Conservation (phyloP, 2,797 vertebrate genomes). For the Smutsia gigantea region DNA sequence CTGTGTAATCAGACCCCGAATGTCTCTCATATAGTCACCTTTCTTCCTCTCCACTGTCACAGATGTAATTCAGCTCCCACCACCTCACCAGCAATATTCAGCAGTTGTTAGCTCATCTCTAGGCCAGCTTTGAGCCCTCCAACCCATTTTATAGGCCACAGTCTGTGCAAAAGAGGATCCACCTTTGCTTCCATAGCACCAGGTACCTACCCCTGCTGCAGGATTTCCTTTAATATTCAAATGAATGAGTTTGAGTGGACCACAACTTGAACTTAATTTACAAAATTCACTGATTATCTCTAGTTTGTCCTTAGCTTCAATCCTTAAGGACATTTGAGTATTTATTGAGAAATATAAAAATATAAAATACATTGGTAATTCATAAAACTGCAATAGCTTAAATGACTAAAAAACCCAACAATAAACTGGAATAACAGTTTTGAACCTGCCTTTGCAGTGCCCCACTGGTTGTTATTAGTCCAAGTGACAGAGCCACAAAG, state of each 20-base stretch:
- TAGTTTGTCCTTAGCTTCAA: neutral
- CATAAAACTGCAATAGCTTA: neutral
- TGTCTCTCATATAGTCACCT: neutral
- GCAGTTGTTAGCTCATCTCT: neutral
- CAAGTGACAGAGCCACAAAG: neutral
- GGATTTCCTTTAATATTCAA: neutral
- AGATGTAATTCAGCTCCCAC: neutral
- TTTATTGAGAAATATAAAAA: neutral
- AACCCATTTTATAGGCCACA: neutral
- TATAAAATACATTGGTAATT: neutral
- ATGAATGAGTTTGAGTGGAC: neutral
- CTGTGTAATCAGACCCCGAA: neutral
- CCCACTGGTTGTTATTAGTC: neutral
- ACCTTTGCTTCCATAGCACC: neutral
- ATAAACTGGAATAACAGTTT: neutral
- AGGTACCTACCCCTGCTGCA: neutral
- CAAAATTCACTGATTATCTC: neutral
- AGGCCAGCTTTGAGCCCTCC: neutral
- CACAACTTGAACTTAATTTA: neutral
- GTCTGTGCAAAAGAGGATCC: too few species aligned
- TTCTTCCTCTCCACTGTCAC: neutral
- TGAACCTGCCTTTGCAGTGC: neutral
- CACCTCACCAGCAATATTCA: neutral
- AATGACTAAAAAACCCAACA: neutral
- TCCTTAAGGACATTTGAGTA: neutral